phyloP scores from a whole-genome alignment of 2,113 vertebrate genomes.

The cattle (Bos taurus) region DNA sequence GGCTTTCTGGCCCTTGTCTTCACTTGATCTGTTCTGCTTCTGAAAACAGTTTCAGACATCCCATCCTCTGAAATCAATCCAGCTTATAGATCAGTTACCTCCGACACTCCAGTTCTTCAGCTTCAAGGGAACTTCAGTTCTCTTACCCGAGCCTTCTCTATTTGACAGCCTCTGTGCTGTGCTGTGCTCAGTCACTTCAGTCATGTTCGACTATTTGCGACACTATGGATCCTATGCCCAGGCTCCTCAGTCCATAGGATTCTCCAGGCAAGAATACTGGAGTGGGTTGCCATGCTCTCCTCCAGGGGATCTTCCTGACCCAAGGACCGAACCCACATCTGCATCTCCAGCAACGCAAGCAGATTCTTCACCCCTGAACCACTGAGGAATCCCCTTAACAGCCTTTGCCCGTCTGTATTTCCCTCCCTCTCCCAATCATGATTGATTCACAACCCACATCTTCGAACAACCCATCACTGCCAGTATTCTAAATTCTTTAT shows the following conservation, averaged over 20 bases:
- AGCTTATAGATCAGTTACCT: background rate
- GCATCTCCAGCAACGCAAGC: background rate
- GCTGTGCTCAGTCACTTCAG: background rate
- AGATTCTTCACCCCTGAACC: background rate
- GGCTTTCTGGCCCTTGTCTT: background rate
- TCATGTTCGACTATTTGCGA: accelerated
- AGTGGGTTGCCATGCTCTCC: background rate
- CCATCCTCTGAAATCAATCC: background rate
- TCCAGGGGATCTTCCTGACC: background rate
- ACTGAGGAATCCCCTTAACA: background rate
- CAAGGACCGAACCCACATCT: background rate
- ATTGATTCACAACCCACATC: background rate
- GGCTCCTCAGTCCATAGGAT: background rate
- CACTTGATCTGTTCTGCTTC: background rate
- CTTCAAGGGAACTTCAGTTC: background rate
- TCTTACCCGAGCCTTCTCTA: background rate
- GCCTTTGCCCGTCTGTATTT: background rate
- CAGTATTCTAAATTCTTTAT: background rate
- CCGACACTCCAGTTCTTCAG: background rate
- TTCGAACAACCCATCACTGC: background rate
- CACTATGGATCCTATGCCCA: background rate
- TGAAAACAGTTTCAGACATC: background rate
- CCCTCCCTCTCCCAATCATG: background rate
- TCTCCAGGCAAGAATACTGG: background rate
- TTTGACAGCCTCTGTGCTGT: background rate